Conservation (phyloP, 2,797 vertebrate genomes). For the Alosa sapidissima region DNA sequence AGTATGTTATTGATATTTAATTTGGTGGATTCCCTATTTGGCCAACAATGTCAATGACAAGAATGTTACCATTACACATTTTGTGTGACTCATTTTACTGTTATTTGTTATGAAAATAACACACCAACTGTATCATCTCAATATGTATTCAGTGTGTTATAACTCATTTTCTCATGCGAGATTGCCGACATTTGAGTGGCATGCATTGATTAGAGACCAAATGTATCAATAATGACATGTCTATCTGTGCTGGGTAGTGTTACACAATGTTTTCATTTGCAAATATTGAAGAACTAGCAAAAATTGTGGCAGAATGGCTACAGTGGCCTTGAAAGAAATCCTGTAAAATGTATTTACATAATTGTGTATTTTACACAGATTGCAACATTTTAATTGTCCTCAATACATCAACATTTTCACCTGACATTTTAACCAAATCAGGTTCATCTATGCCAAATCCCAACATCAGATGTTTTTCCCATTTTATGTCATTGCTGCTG, state of each 20-base stretch:
- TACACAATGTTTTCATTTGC: neutral
- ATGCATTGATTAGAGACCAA: neutral
- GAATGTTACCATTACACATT: neutral
- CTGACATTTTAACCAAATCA: too few species aligned
- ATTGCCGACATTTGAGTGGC: neutral
- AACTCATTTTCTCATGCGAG: neutral
- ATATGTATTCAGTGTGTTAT: neutral
- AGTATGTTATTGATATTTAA: neutral
- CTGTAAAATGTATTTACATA: neutral
- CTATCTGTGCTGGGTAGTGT: neutral
- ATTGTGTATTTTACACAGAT: neutral
- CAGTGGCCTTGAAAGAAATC: neutral
- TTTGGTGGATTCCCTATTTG: neutral
- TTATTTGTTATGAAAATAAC: neutral
- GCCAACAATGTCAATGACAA: neutral
- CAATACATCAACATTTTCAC: neutral
- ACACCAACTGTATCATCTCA: neutral
- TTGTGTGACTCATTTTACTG: neutral
- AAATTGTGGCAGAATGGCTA: too few species aligned
- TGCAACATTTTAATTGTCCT: neutral
- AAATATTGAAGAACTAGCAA: neutral
- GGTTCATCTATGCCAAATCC: neutral
- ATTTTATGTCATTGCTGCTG: neutral
- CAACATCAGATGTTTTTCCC: neutral
- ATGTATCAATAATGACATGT: neutral